Evolutionary conservation across 2,888 invertebrate species (phyloP), one percentile per base, ranked within the genome.

Genomic region (Molorchus minor): DNA sequence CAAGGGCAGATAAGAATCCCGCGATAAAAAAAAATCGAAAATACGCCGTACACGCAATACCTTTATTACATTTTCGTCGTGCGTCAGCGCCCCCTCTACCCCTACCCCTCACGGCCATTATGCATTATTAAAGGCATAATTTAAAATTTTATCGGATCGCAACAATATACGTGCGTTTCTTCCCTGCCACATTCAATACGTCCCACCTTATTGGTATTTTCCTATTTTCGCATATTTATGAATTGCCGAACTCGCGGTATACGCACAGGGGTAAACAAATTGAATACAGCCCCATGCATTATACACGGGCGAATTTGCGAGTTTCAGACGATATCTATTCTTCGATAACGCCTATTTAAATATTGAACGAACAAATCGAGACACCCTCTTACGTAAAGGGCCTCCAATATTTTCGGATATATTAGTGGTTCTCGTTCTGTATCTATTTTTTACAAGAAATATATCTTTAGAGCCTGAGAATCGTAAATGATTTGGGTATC

Each of bases 221-320:
- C 68, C 69, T 72, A 73, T 73, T 73, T 71, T 71, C 69, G 72
- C 71, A 71, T 73, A 72, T 73, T 72, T 73, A 73, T 71, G 70
- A 72, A 71, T 70, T 64, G 69, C 52, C 52, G 17, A 58, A 51
- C 36, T 53, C 46, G 40, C 38, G 38, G 49, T 49, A 46, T 49
- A 49, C 30, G 25, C 38, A 54, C 38, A 54, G 55, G 59, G 58
- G 64, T 44, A 49, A 58, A 52, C 63, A 69, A 70, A 71, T 69
- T 69, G 71, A 70, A 71, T 69, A 65, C 59, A 65, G 61, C 69
- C 68, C 64, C 69, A 71, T 73, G 69, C 69, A 73, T 73, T 67
- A 73, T 73, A 67, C 59, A 71, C 64, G 67, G 70, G 68, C 65
- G 49, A 68, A 68, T 70, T 71, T 62, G 53, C n/a, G 65, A 65